A percentile compares a stretch with the other conserved stretches of the same genome.
Evolutionary conservation across 2,888 invertebrate genomes (phyloP).

Genomic region (Allacma fusca): DNA sequence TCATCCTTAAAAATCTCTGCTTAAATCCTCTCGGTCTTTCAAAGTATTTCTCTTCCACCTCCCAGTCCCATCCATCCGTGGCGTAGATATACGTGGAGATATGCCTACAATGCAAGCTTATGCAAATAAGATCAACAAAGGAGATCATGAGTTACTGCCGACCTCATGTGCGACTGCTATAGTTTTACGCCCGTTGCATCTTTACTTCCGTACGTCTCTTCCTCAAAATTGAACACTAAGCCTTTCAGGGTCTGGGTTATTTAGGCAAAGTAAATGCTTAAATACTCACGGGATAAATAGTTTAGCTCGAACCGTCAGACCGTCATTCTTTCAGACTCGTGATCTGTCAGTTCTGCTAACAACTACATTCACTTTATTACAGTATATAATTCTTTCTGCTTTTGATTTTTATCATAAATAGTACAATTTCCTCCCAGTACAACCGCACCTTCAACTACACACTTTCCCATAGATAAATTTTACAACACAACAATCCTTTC

Average conservation of each 20-base stretch:
- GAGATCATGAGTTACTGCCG: constrained; percentile 9
- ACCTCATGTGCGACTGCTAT: constrained; percentile 9
- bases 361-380: neutral
- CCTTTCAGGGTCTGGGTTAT: constrained; percentile 8
- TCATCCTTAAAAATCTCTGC: constrained; percentile 8
- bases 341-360: neutral
- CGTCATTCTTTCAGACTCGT: constrained; percentile 1
- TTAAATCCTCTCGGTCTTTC: constrained; percentile 11
- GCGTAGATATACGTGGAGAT: neutral
- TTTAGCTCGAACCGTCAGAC: neutral
- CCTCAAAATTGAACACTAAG: neutral
- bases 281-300: constrained; percentile 14
- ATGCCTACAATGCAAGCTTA: constrained; percentile 6
- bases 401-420: neutral
- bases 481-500: too few species aligned
- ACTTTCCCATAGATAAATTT: too few species aligned
- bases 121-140: constrained; percentile 16
- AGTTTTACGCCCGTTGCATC: neutral
- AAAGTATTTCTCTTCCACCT: constrained; percentile 10
- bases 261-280: constrained; percentile 11
- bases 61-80: neutral
- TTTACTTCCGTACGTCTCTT: constrained; percentile 8
- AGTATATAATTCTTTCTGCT: neutral
- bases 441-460: too few species aligned
- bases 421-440: too few species aligned